phyloP scores from a whole-genome alignment of 2,113 vertebrate species.

The Pluvialis apricaria region DNA sequence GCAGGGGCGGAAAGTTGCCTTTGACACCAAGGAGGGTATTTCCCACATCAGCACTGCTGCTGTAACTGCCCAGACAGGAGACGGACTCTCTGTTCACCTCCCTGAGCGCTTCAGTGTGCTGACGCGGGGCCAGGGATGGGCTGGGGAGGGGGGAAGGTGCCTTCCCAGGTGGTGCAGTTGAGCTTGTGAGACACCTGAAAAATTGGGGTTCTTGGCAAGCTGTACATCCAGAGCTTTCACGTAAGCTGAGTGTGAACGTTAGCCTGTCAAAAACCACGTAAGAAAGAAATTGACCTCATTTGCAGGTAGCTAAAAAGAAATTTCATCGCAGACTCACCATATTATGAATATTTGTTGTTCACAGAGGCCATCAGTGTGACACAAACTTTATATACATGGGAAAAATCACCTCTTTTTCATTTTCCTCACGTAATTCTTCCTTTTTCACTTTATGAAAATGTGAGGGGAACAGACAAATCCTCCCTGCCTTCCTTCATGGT shows the following conservation, averaged over 20 bases:
- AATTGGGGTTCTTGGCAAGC: not conserved
- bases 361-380: not conserved
- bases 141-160: not conserved
- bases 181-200: not conserved
- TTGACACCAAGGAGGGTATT: fast-evolving
- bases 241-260: not conserved
- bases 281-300: not conserved
- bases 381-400: not conserved
- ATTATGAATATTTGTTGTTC: not conserved
- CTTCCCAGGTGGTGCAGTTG: not conserved
- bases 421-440: not conserved
- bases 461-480: not conserved
- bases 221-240: not conserved
- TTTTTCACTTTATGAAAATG: fast-evolving
- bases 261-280: not conserved
- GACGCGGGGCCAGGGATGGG: too few species aligned
- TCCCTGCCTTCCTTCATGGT: fast-evolving
- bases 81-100: fast-evolving
- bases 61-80: not conserved
- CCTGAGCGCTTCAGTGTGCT: fast-evolving
- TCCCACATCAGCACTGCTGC: fast-evolving
- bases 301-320: not conserved
- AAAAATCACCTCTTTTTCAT: not conserved
- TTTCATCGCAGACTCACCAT: not conserved
- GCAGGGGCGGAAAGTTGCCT: not conserved